Base-by-base conservation (phyloP, 2,888 invertebrate genomes). In the Aleiodes testaceus region DNA sequence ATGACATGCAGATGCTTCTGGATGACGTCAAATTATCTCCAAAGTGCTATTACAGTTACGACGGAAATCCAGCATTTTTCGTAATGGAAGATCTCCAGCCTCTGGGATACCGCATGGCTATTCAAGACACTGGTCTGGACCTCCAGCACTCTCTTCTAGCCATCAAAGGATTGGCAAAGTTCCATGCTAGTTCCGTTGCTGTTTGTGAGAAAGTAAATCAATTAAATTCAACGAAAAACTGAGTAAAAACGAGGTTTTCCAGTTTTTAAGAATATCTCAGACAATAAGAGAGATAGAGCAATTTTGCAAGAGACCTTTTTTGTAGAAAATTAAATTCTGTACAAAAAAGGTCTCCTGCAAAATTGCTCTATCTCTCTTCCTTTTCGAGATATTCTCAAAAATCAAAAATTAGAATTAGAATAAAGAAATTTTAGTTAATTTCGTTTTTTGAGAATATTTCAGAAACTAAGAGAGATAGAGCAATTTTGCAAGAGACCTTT, bases 171-270 rank as follows among this genome's bases (percentile, higher is more conserved):
- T 79, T 91, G 79, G 91, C 89, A 2, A 88, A 87, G 76, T 89
- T 90, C 77, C 91, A 91, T 80, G 91, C 90, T 9, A 88, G 89
- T n/a, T 90, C 91, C 1, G 88, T 91, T 73, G 86, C 90, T 36
- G 78, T 91, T 72, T 87, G 86, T 53, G 88, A 90, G 77, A 89
- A 89, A 87, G 91, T 91, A 82, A 80, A 79, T 22, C 16, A 12
- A n/a, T 26, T 26, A 26, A 26, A 26, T 26, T 26, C 3, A n/a
- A n/a, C 1, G 9, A 16, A 42, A 16, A 26, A 26, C 16, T 63
- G 44, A 14, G 6, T 5, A 26, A 26, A n/a, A 26, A 26, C 3
- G 22, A 5, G 3, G 3, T 26, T 26, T 26, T 2, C 5, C 5
- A 1, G 1, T 26, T 26, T 26, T 26, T 1, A 2, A 2, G 26